Conservation (phyloP, 2,888 invertebrate genomes). For the Acrobasis repandana region DNA sequence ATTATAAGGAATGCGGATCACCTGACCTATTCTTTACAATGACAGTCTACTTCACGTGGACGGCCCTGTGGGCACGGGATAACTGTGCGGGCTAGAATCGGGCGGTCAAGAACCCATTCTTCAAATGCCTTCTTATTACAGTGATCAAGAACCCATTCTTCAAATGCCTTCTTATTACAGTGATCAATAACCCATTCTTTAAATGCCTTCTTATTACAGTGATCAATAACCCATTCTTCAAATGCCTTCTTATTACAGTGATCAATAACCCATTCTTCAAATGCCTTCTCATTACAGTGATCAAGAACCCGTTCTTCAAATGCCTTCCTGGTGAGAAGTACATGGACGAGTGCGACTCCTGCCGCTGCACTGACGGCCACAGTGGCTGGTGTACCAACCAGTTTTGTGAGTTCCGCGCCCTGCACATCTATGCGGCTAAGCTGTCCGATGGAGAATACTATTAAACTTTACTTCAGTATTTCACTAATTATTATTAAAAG, state of each 20-base stretch:
- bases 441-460: constrained; percentile 74
- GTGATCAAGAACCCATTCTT: constrained; percentile 80
- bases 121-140: too few relatives aligned
- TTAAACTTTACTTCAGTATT: background rate
- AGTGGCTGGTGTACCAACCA: constrained; percentile 75
- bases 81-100: too few relatives aligned
- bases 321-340: constrained; percentile 78
- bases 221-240: too few relatives aligned
- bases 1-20: too few relatives aligned
- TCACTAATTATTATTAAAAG: background rate
- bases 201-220: too few relatives aligned
- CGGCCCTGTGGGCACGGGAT: too few relatives aligned
- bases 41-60: too few relatives aligned
- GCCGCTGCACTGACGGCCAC: constrained; percentile 74
- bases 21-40: too few relatives aligned
- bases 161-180: constrained; percentile 74
- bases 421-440: constrained; percentile 72
- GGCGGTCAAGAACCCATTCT: too few relatives aligned
- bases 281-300: constrained; percentile 62
- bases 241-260: too few relatives aligned
- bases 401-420: constrained; percentile 70
- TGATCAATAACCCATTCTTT: too few relatives aligned
- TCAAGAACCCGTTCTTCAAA: constrained; percentile 79
- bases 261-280: too few relatives aligned
- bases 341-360: constrained; percentile 79